Conservation (phyloP, 1,140 invertebrate genomes). For the Drosophila yakuba region DNA sequence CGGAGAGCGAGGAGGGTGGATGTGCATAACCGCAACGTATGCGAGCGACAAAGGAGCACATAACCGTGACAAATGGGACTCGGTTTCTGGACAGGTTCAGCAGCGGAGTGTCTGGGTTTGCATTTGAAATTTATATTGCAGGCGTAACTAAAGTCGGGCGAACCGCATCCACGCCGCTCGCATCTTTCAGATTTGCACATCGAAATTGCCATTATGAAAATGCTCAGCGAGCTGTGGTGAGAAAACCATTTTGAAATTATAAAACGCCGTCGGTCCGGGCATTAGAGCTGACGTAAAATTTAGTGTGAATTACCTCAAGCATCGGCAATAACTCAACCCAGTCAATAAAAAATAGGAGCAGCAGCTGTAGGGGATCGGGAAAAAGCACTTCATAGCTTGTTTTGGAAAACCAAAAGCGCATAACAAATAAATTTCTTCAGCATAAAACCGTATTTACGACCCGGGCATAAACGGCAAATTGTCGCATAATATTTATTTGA, state of each 20-base stretch:
- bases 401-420: slow-evolving; percentile 42
- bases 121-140: slow-evolving; percentile 78
- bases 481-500: slow-evolving; percentile 54
- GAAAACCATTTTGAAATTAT: slow-evolving; percentile 55
- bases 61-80: slow-evolving; percentile 75
- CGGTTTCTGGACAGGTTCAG: slow-evolving; percentile 38
- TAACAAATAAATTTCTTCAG: slow-evolving; percentile 49
- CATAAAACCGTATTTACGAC: slow-evolving; percentile 55
- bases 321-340: slow-evolving; percentile 31
- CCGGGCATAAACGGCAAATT: slow-evolving; percentile 57
- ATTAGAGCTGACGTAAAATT: slow-evolving; percentile 26
- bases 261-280: slow-evolving; percentile 25
- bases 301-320: slow-evolving; percentile 21
- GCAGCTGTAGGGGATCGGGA: slow-evolving; percentile 21
- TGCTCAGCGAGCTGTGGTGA: slow-evolving; percentile 57
- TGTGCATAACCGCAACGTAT: slow-evolving; percentile 77
- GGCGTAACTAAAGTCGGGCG: slow-evolving; percentile 60
- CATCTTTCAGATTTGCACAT: slow-evolving; percentile 49
- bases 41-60: slow-evolving; percentile 46
- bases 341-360: slow-evolving; percentile 33
- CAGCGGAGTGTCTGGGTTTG: slow-evolving; percentile 59
- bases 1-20: slow-evolving; percentile 53
- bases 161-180: background rate
- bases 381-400: slow-evolving; percentile 26
- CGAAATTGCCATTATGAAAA: slow-evolving; percentile 69